Evolutionary conservation across 2,888 invertebrate species (phyloP).

Genomic region (Axea sp.): DNA sequence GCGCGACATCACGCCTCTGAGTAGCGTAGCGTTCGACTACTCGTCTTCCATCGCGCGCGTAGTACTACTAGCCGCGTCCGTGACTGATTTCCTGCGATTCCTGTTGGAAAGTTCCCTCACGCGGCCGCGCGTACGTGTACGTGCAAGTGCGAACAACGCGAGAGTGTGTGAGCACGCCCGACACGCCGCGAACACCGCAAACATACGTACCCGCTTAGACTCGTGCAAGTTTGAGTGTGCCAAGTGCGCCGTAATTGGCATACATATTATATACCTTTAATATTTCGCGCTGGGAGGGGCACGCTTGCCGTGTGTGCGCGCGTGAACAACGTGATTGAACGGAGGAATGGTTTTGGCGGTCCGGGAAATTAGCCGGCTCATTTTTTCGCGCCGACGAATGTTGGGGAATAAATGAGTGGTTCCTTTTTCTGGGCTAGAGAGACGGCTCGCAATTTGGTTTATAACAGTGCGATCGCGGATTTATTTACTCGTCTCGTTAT

Average conservation of each 20-base stretch:
- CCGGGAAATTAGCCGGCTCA: no score
- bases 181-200: constrained; percentile 11
- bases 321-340: constrained; percentile 34
- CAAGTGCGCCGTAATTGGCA: constrained; percentile 37
- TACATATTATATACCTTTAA: constrained; percentile 46
- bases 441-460: no score
- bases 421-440: no score
- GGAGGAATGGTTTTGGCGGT: constrained; percentile 23
- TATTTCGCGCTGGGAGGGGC: constrained; percentile 20
- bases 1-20: constrained; percentile 4
- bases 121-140: constrained; percentile 20
- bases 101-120: constrained; percentile 62
- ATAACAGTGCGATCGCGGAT: no score
- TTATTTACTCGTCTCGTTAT: no score
- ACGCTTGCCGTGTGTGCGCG: neutral
- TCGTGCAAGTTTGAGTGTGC: constrained; percentile 1
- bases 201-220: constrained; percentile 1
- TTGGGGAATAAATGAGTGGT: no score
- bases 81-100: constrained; percentile 62
- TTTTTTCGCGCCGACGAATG: no score
- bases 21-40: constrained; percentile 26
- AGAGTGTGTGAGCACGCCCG: constrained; percentile 4
- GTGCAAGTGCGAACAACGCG: constrained; percentile 28
- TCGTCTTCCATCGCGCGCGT: constrained; percentile 59
- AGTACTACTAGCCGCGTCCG: constrained; percentile 60